phyloP scores from a whole-genome alignment of 1,140 invertebrate species.

The Tigriopus japonicus region DNA sequence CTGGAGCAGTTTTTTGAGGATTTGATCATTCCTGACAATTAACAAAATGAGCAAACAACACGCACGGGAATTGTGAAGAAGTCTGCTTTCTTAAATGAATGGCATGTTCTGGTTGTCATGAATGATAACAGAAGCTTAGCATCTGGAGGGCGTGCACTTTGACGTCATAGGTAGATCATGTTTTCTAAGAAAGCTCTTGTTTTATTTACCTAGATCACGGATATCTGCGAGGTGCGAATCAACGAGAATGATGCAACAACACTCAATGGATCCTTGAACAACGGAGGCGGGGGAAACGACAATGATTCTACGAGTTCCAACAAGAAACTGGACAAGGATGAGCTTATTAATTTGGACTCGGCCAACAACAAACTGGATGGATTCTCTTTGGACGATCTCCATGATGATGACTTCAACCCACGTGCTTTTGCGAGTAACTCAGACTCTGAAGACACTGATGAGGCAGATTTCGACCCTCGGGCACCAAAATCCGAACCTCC shows the following conservation, averaged over 20 bases:
- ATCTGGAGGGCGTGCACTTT: no score
- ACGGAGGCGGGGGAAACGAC: not conserved
- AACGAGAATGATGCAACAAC: not conserved
- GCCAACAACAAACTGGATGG: constrained; percentile 6
- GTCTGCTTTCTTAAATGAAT: no score
- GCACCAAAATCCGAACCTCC: not conserved
- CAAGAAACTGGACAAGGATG: not conserved
- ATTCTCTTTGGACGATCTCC: constrained; percentile 1
- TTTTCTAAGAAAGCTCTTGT: no score
- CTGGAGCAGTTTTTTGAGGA: no score
- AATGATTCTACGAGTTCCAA: not conserved
- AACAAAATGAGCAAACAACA: no score
- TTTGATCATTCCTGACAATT: no score
- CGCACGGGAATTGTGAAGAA: no score
- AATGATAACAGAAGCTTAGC: no score
- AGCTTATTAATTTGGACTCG: constrained; percentile 2
- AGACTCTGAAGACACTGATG: not conserved
- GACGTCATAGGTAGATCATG: no score
- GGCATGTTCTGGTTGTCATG: no score
- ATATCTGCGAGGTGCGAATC: not conserved
- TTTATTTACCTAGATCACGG: not conserved
- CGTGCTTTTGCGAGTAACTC: not conserved
- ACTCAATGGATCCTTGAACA: not conserved
- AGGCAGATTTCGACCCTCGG: constrained; percentile 1
- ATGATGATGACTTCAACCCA: constrained; percentile 14